A percentile compares a stretch with the other conserved stretches of the same genome.
Evolutionary conservation across 1,140 invertebrate genomes (phyloP).

Genomic region (Pseudachorutes palmiensis): DNA sequence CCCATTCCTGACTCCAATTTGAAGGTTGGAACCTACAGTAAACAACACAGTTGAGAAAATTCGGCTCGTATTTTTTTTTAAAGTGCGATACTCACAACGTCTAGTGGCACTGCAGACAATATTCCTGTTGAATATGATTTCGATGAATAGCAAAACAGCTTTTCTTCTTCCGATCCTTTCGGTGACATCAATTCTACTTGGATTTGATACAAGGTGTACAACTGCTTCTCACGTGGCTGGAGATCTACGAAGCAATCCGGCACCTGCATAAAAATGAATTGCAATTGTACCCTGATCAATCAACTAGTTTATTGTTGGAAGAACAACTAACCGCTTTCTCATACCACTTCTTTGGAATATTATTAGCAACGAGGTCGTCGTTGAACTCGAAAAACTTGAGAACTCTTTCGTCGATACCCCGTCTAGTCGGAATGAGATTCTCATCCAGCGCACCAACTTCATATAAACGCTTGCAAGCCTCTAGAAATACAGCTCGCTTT

Average conservation of each 20-base stretch:
- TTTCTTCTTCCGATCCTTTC: neutral
- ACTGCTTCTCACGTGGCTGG: too few relatives aligned
- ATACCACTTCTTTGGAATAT: constrained; percentile 14
- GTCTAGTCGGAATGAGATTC: neutral
- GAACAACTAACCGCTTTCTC: constrained; percentile 5
- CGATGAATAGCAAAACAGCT: neutral
- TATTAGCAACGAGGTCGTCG: neutral
- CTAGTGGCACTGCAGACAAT: neutral
- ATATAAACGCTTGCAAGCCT: constrained; percentile 41
- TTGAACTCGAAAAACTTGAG: neutral
- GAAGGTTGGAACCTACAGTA: neutral
- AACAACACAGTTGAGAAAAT: too few relatives aligned
- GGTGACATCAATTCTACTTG: neutral
- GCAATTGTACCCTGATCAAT: too few relatives aligned
- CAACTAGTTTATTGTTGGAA: too few relatives aligned
- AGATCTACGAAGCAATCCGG: neutral
- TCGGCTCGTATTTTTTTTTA: too few relatives aligned
- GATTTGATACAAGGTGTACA: neutral
- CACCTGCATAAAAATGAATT: neutral
- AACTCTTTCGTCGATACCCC: neutral
- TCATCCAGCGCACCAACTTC: constrained; percentile 6
- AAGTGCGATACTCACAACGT: neutral
- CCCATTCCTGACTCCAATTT: neutral
- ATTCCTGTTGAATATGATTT: neutral
- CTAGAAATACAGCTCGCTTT: constrained; percentile 70